These are phyloP conservation scores for Arizona elegans DNA, from an alignment of 2,113 vertebrate species.

Conservation along the genomic window DNA sequence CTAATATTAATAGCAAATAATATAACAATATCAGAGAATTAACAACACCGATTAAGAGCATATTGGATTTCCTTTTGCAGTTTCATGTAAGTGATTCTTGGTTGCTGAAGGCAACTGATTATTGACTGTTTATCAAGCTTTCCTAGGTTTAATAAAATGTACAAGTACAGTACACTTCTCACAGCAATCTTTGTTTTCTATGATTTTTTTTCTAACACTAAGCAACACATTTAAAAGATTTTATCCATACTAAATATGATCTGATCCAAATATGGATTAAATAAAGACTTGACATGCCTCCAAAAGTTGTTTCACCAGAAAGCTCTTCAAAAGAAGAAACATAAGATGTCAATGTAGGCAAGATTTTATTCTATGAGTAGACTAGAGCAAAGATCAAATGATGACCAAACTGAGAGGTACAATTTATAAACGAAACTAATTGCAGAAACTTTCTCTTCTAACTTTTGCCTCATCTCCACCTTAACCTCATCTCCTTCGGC, in stretches of 20 bases:
- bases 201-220: constrained; percentile 40
- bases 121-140: not conserved
- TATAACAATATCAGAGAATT: not conserved
- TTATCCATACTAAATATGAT: constrained; percentile 57
- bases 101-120: not conserved
- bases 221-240: constrained; percentile 49
- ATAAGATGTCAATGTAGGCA: constrained; percentile 6
- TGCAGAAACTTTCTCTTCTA: not conserved
- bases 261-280: constrained; percentile 51
- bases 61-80: not conserved
- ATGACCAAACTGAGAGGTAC: not conserved
- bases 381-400: constrained; percentile 12
- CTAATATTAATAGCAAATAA: not conserved
- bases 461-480: constrained; percentile 13
- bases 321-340: constrained; percentile 21
- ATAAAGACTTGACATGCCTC: constrained; percentile 6
- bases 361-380: constrained; percentile 1
- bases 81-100: not conserved
- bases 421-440: not conserved
- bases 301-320: constrained; percentile 6
- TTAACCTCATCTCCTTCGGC: constrained; percentile 15
- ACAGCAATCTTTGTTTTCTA: not conserved
- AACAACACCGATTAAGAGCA: not conserved
- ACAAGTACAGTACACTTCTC: not conserved
- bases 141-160: not conserved